Evolutionary conservation across 2,797 vertebrate genomes (phyloP), one percentile per base, ranked within the genome.

Genomic region (Taenioides sp.): DNA sequence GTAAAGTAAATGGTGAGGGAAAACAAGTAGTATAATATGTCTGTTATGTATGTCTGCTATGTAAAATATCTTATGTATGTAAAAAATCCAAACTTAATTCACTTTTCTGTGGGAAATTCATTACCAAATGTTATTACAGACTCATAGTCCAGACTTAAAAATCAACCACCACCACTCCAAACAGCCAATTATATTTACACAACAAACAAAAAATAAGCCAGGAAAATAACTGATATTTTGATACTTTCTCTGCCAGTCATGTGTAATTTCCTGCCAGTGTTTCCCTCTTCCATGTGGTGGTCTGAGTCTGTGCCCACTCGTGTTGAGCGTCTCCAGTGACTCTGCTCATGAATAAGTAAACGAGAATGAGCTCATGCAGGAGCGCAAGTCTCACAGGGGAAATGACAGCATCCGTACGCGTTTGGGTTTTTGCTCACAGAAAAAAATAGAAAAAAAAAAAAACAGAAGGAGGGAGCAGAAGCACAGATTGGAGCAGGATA

Each of bases 341-440:
- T 52, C 22, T 12, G 77, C 67, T 80, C 75, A 85, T 91, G 84
- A 90, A 91, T 91, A 90, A 92, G 81, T 90, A 82, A 90, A 84
- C 50, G 67, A 23, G 69, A 34, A 88, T 91, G 89, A 92, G 87
- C 82, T 90, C 88, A 92, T 88, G 71, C 78, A 79, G 83, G 60
- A 69, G 74, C 70, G 76, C 79, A 31, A 4, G 71, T 72, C 81
- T 83, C 85, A 62, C 79, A 64, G 75, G 85, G 85, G 88, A 77
- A 78, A 90, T 88, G 82, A 91, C 82, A 80, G 31, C 86, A 89
- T 89, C 75, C 70, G 58, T 66, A 57, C 69, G 71, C 71, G 78
- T 64, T 10, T 12, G 23, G 67, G 70, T 65, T 69, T 52, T 37
- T 1, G 72, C 71, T 63, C n/a, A 17, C 57, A 72, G 72, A 73